These are phyloP conservation scores for Pyrgilauda ruficollis DNA, from an alignment of 2,113 vertebrate species.

Conservation along the genomic window DNA sequence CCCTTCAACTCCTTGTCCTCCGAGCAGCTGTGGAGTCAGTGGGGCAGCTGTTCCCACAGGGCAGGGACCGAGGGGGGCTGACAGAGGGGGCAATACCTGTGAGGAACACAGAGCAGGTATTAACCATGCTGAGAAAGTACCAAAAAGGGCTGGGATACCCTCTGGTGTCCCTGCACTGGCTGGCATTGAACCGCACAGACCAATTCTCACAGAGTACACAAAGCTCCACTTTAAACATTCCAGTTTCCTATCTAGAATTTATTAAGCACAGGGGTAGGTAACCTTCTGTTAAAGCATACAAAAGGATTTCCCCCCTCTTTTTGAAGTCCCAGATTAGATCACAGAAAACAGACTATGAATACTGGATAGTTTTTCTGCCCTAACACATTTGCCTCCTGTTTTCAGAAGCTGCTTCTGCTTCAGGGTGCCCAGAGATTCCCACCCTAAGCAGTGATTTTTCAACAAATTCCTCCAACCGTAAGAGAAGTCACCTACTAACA, in stretches of 20 bases:
- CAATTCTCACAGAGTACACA: neutral
- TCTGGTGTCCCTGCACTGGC: neutral
- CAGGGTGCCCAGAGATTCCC: neutral
- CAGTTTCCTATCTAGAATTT: neutral
- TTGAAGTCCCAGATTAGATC: neutral
- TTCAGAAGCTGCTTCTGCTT: neutral
- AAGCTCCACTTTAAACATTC: neutral
- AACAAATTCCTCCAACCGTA: neutral
- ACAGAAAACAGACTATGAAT: neutral
- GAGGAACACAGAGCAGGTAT: neutral
- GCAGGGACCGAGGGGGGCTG: neutral
- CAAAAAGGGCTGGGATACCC: neutral
- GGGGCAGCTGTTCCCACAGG: neutral
- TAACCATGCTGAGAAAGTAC: neutral
- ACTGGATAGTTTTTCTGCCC: neutral
- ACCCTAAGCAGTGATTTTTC: neutral
- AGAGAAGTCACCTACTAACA: neutral
- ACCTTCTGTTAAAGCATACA: neutral
- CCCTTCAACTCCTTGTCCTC: neutral
- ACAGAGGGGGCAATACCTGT: rapidly evolving
- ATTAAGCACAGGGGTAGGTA: neutral
- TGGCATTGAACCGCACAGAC: neutral
- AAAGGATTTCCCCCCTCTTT: neutral
- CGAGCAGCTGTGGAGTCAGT: neutral
- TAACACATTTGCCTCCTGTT: neutral